A percentile compares a stretch with the other conserved stretches of the same genome.
Conservation (phyloP, 2,797 vertebrate species). For the Rhinatrema bivittatum region DNA sequence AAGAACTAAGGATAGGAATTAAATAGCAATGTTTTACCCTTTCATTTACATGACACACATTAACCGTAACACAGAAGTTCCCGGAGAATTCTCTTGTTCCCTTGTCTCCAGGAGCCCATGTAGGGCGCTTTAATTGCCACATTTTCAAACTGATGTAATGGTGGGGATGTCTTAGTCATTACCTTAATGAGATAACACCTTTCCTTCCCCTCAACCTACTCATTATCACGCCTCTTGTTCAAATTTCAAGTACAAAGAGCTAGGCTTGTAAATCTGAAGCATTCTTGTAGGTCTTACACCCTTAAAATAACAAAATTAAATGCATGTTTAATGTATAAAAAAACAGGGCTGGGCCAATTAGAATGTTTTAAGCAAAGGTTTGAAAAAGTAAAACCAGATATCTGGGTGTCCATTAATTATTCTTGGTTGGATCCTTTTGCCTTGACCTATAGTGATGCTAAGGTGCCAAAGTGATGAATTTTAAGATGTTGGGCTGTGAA, state of each 20-base stretch:
- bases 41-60: conserved; percentile 71
- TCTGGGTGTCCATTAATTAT: conserved; percentile 77
- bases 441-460: conserved; percentile 71
- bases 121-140: conserved; percentile 92
- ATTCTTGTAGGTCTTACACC: conserved; percentile 44
- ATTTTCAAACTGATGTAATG: conserved; percentile 90
- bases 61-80: conserved; percentile 76
- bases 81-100: conserved; percentile 56
- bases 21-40: conserved; percentile 67
- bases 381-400: conserved; percentile 62
- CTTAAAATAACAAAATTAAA: conserved; percentile 36
- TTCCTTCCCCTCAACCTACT: conserved; percentile 85
- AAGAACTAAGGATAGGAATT: conserved; percentile 34
- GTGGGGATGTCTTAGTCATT: conserved; percentile 92
- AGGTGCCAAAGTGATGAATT: conserved; percentile 83
- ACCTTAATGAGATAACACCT: conserved; percentile 97
- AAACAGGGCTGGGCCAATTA: conserved; percentile 31
- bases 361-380: conserved; percentile 36
- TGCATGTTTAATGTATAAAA: conserved; percentile 30
- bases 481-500: conserved; percentile 79
- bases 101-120: conserved; percentile 76
- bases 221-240: conserved; percentile 89
- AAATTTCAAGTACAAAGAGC: conserved; percentile 78
- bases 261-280: conserved; percentile 47
- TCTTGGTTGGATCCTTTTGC: conserved; percentile 66